Conservation (phyloP, 2,113 vertebrate genomes). For the Caretta caretta region DNA sequence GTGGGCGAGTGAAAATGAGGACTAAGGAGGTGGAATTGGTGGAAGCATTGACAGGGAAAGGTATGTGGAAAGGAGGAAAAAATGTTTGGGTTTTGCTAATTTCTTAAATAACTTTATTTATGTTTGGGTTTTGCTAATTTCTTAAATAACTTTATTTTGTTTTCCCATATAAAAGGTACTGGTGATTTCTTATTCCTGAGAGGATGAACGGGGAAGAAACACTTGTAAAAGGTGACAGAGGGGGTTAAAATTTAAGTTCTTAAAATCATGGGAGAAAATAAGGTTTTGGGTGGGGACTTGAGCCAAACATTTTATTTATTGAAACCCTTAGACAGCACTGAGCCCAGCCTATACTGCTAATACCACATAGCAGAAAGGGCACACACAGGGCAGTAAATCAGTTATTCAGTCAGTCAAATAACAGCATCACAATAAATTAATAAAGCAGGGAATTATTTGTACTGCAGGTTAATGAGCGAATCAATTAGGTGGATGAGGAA, state of each 20-base stretch:
- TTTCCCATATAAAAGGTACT: not conserved
- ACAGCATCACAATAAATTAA: not conserved
- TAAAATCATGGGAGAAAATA: not conserved
- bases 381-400: not conserved
- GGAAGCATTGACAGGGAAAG: not conserved
- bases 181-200: not conserved
- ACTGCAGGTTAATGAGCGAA: not conserved
- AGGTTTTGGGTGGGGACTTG: not conserved
- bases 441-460: constrained; percentile 8
- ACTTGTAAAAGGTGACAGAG: not conserved
- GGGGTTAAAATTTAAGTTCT: not conserved
- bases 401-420: not conserved
- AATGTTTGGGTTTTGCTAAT: not conserved
- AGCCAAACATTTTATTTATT: not conserved
- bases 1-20: not conserved
- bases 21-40: not conserved
- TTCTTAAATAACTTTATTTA: not conserved
- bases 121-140: not conserved
- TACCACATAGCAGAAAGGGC: not conserved
- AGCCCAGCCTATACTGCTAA: not conserved
- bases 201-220: not conserved
- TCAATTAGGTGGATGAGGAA: constrained; percentile 25
- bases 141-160: not conserved
- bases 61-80: not conserved
- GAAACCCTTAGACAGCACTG: not conserved